A percentile compares a stretch with the other conserved stretches of the same genome.
Conservation (phyloP, 2,797 vertebrate species). For the Botia almorhae region DNA sequence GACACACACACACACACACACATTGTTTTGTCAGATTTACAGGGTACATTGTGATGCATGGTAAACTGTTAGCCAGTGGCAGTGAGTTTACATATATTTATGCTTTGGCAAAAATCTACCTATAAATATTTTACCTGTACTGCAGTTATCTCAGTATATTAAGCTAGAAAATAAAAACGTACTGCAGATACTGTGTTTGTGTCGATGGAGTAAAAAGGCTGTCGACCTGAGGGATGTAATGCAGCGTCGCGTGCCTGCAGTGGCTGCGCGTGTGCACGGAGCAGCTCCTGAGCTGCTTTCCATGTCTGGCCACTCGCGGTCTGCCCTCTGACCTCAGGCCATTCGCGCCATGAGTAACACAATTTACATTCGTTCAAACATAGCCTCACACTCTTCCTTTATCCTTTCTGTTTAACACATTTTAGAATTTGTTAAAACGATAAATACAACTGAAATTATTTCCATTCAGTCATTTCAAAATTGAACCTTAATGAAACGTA, state of each 20-base stretch:
- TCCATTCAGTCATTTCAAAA: too few relatives aligned
- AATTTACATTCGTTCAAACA: too few relatives aligned
- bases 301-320: conserved; percentile 4
- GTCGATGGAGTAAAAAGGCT: neutral
- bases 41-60: neutral
- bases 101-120: neutral
- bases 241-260: conserved; percentile 43
- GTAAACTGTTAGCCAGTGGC: neutral
- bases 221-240: conserved; percentile 42
- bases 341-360: neutral
- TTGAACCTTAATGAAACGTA: too few relatives aligned
- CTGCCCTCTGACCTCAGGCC: conserved; percentile 18
- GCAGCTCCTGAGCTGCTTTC: conserved; percentile 26
- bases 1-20: too few relatives aligned
- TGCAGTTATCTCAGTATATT: neutral
- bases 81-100: neutral
- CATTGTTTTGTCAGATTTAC: too few relatives aligned
- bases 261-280: conserved; percentile 29
- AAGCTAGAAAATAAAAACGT: too few relatives aligned
- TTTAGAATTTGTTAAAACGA: too few relatives aligned
- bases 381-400: too few relatives aligned
- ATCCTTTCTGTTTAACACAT: too few relatives aligned
- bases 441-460: too few relatives aligned
- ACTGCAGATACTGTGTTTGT: neutral
- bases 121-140: neutral